Evolutionary conservation across 2,113 vertebrate species (phyloP), one percentile per base, ranked within the genome.

Genomic region (Eolophus roseicapilla): DNA sequence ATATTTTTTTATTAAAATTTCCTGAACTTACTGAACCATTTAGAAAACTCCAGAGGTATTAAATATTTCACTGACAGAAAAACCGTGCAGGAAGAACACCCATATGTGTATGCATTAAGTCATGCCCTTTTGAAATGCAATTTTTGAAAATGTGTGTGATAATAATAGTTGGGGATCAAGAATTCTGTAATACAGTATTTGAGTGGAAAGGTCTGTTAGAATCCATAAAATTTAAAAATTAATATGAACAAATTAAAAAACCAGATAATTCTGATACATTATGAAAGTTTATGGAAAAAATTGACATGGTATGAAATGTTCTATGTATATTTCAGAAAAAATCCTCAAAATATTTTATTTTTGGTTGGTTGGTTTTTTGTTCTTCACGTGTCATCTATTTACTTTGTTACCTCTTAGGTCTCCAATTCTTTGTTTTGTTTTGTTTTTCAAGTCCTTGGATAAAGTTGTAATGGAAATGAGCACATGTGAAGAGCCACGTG

Each of bases 391-490:
- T 68, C 6, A 13, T 55, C 18, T 64, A 3, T 64, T 46, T 69
- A 88, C 41, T 84, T 39, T 35, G 64, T 89, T 95, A 76, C 39
- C 35, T 62, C 53, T 92, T 89, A 49, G 6, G 19, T 93, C 19
- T 93, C 35, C 2, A 87, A 23, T 65, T 13, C 57, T 31, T 82
- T 70, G 9, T 65, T 77, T 80, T 90, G 15, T 71, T 91, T 81
- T 92, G 79, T 96, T 97, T 97, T 59, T 94, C 86, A 86, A 99
- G 99, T 98, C 98, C 46, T 97, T 99, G 93, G 99, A 99, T 98
- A 99, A 99, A 98, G 99, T 99, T 60, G 98, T 99, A 88, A 99
- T 99, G 99, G 99, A 99, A 97, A 99, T 99, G 99, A 99, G 99
- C 91, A 99, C 99, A 60, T 99, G 99, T 97, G 99, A 99, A 93